phyloP scores from a whole-genome alignment of 2,797 vertebrate species.

The Hoplostethus mediterraneus region DNA sequence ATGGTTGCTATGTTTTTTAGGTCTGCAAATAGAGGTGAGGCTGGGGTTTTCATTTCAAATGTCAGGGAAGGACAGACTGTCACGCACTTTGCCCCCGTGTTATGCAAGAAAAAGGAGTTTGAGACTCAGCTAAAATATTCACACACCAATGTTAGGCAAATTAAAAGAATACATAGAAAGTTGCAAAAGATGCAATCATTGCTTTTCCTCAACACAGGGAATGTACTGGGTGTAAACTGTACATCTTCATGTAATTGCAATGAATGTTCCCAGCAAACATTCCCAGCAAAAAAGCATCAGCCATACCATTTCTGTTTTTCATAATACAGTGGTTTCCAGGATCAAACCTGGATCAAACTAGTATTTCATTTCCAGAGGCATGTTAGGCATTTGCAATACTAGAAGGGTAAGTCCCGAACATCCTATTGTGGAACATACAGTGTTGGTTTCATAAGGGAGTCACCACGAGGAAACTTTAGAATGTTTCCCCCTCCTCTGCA shows the following conservation, averaged over 20 bases:
- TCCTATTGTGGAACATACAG: conserved; percentile 20
- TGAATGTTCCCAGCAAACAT: conserved; percentile 2
- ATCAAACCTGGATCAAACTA: conserved; percentile 13
- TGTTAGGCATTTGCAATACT: conserved; percentile 7
- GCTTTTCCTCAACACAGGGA: background rate
- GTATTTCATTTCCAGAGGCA: conserved; percentile 25
- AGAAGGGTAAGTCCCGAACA: conserved; percentile 55
- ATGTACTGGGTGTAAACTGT: background rate
- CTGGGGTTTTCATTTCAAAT: conserved; percentile 65
- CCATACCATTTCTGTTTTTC: background rate
- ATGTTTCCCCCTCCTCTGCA: conserved; percentile 24
- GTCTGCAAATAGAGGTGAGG: conserved; percentile 63
- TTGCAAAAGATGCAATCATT: background rate
- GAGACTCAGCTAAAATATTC: background rate
- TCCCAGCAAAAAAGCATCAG: conserved; percentile 7
- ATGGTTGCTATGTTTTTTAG: conserved; percentile 77
- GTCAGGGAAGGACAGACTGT: conserved; percentile 55
- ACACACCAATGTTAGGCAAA: background rate
- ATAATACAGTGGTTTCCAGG: conserved; percentile 31
- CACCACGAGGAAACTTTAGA: conserved; percentile 60
- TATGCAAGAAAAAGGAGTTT: conserved; percentile 50
- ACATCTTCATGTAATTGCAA: background rate
- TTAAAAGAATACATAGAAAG: conserved; percentile 4
- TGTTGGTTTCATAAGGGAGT: conserved; percentile 54
- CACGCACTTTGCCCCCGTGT: conserved; percentile 25